Evolutionary conservation across 2,888 invertebrate species (phyloP), one percentile per base, ranked within the genome.

Genomic region (Ashinkailepas kermadecensis): DNA sequence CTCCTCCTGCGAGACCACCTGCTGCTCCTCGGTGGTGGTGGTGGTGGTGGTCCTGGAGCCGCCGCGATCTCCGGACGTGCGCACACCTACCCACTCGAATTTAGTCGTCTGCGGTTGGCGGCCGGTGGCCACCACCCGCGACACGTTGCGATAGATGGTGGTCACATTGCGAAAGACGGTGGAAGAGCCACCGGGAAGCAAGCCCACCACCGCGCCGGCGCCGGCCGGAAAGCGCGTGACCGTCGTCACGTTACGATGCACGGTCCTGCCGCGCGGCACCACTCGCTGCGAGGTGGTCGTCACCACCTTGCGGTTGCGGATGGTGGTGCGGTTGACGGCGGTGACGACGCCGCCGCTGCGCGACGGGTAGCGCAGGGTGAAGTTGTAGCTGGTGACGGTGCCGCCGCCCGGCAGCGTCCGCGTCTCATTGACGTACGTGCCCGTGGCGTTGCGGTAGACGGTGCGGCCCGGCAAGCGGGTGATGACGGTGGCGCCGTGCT

Each of bases 361-460:
- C 13, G 54, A 18, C 74, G 74, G 74, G 74, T 74, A 74, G 54
- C 74, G 39, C 54, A 54, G 18, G 7, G 74, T 74, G 54, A 54
- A 74, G 74, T 74, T 74, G 74, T 54, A 74, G 13, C 54, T 54
- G 3, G 18, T 54, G 74, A 74, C 21, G 54, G 74, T 74, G 54
- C 74, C 15, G 74, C 74, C 74, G 39, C 25, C 74, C 18, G 74
- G 74, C 74, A 74, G 74, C 74, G 74, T 74, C 54, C 74, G 74
- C 74, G 74, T 74, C 18, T 54, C 8, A 54, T 39, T 74, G 54
- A 78, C 78, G 58, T 78, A 78, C 9, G 78, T 58, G n/a, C 78
- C 78, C 58, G 57, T 78, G 78, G 78, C n/a, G 78, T 78, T 78
- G 78, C 78, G 78, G 78, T 58, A 78, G 78, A 78, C 78, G 58